Conservation (phyloP, 1,140 invertebrate species). For the Trachymyrmex septentrionalis region DNA sequence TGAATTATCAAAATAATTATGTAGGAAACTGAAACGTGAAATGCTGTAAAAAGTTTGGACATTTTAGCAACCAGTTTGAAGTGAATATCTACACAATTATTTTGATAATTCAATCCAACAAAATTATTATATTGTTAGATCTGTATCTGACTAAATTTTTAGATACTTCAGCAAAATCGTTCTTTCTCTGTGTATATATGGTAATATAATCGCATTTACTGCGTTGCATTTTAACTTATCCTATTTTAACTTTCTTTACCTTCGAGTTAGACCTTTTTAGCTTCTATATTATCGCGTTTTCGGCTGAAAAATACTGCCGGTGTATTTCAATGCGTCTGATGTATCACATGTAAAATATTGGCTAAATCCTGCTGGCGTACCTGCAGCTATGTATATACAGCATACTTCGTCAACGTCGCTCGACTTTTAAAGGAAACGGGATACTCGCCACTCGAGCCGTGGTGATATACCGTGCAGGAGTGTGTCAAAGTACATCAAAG, state of each 20-base stretch:
- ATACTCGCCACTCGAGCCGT: conserved; percentile 58
- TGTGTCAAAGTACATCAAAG: conserved; percentile 62
- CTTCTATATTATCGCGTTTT: neutral
- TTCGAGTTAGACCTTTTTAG: neutral
- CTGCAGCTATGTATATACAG: conserved; percentile 39
- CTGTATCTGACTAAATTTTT: too few relatives aligned
- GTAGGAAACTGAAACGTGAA: too few relatives aligned
- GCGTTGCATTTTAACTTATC: neutral
- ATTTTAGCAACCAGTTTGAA: too few relatives aligned
- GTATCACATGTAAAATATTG: conserved; percentile 59
- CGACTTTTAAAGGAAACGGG: conserved; percentile 63
- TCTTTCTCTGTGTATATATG: too few relatives aligned
- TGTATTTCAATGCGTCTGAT: conserved; percentile 52
- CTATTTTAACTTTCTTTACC: neutral
- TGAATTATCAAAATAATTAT: too few relatives aligned
- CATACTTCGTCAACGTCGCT: conserved; percentile 61
- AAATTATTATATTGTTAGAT: too few relatives aligned
- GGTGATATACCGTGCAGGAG: conserved; percentile 51
- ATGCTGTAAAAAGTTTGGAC: too few relatives aligned
- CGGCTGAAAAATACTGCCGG: conserved; percentile 24
- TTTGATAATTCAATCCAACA: too few relatives aligned
- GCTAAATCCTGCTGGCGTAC: conserved; percentile 51
- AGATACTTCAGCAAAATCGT: too few relatives aligned
- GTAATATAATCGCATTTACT: neutral
- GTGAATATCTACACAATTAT: too few relatives aligned